A percentile compares a stretch with the other conserved stretches of the same genome.
These are phyloP conservation scores for Hydrotaea cyrtoneurina DNA, from an alignment of 2,888 invertebrate species.

Conservation along the genomic window DNA sequence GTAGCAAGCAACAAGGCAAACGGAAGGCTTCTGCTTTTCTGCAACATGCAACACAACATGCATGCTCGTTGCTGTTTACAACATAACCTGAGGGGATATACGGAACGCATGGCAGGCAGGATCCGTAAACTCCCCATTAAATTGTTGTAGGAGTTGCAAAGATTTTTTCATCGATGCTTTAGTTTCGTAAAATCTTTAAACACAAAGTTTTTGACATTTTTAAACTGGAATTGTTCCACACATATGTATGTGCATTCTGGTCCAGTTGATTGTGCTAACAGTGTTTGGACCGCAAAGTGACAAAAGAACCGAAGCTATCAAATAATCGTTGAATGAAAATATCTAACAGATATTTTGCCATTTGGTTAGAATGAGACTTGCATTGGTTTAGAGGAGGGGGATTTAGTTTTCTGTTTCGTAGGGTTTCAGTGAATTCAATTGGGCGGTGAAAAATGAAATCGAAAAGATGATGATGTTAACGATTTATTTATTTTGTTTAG, in stretches of 20 bases:
- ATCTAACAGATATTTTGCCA: constrained; percentile 11
- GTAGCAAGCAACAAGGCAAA: background rate
- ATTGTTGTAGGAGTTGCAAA: background rate
- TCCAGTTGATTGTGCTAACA: background rate
- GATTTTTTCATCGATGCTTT: background rate
- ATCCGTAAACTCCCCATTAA: background rate
- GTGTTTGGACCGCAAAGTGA: background rate
- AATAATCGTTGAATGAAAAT: background rate
- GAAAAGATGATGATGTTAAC: too few species aligned
- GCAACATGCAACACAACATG: constrained; percentile 17
- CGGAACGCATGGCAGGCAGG: background rate
- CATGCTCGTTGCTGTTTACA: background rate
- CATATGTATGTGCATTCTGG: background rate
- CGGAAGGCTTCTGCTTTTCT: background rate
- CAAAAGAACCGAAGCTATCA: background rate
- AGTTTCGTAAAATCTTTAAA: background rate
- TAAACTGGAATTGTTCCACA: background rate
- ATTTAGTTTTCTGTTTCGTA: background rate
- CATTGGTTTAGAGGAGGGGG: background rate
- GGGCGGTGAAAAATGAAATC: too few species aligned
- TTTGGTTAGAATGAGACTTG: background rate
- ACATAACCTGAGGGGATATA: constrained; percentile 3
- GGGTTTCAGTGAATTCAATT: background rate
- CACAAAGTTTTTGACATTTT: background rate
- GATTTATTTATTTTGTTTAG: too few species aligned